These are phyloP conservation scores for Myrmecobius fasciatus DNA, from an alignment of 2,113 vertebrate species.

Conservation along the genomic window DNA sequence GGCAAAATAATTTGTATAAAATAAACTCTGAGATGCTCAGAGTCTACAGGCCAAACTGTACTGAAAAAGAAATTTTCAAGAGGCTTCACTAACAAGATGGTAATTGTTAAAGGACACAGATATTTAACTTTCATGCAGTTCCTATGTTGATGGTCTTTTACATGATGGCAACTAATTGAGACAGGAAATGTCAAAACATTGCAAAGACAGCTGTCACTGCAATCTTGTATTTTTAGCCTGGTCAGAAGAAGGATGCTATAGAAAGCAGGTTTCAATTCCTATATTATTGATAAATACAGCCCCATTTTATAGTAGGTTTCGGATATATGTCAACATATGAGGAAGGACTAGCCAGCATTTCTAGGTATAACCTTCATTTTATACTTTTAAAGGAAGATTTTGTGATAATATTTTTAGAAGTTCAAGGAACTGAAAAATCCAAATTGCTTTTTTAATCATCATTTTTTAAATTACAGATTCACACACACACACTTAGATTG, in stretches of 20 bases:
- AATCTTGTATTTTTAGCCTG: conserved; percentile 9
- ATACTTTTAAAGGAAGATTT: neutral
- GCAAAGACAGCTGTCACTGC: neutral
- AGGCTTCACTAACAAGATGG: neutral
- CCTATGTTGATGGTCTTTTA: conserved; percentile 14
- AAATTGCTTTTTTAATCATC: neutral
- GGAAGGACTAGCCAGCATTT: neutral
- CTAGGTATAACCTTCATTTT: conserved; percentile 4
- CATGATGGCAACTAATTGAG: conserved; percentile 9
- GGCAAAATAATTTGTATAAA: conserved; percentile 44
- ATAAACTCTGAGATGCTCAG: conserved; percentile 1
- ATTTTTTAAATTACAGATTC: neutral
- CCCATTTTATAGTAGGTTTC: conserved; percentile 46
- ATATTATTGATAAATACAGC: conserved; percentile 59
- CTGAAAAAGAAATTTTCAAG: conserved; percentile 25
- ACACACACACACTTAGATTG: neutral
- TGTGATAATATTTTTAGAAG: neutral
- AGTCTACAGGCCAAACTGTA: conserved; percentile 6
- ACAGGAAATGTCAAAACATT: conserved; percentile 10
- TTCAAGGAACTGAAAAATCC: conserved; percentile 15
- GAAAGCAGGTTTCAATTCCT: conserved; percentile 49
- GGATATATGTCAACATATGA: conserved; percentile 18
- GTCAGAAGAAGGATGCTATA: conserved; percentile 46
- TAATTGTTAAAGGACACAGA: neutral
- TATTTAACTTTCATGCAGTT: neutral